phyloP scores from a whole-genome alignment of 2,888 invertebrate species.

The Hypomecis atomaria region DNA sequence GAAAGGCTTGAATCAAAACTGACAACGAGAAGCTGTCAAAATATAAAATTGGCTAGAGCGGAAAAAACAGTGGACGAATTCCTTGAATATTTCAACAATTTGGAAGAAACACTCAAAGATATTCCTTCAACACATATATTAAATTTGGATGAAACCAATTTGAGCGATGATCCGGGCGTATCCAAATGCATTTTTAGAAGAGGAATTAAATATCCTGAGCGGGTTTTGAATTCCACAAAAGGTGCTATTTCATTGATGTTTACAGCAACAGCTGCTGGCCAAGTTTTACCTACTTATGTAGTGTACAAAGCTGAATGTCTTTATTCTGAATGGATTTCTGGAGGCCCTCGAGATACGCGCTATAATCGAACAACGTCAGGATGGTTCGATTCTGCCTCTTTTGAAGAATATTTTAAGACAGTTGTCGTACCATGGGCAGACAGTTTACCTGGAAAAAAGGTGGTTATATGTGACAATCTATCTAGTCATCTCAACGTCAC shows the following conservation, averaged over 20 bases:
- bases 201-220: constrained; percentile 11
- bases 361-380: constrained; percentile 11
- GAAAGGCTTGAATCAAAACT: no score
- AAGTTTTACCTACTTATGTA: constrained; percentile 31
- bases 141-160: constrained; percentile 13
- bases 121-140: constrained; percentile 8
- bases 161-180: constrained; percentile 7
- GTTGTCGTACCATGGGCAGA: constrained; percentile 30
- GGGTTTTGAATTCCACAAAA: constrained; percentile 33
- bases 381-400: constrained; percentile 11
- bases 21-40: no score
- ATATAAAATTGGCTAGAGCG: constrained; percentile 35
- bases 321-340: constrained; percentile 22
- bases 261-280: constrained; percentile 32
- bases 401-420: constrained; percentile 10
- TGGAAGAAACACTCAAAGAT: constrained; percentile 4
- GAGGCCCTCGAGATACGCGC: constrained; percentile 8
- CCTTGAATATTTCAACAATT: constrained; percentile 9
- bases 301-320: constrained; percentile 38
- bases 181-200: constrained; percentile 9
- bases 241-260: constrained; percentile 39
- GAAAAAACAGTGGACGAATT: constrained; percentile 32
- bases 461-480: constrained; percentile 39
- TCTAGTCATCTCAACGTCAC: constrained; percentile 33
- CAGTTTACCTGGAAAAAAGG: constrained; percentile 27